These are phyloP conservation scores for Lasioglossum albipes DNA, from an alignment of 1,140 invertebrate species.

Conservation along the genomic window DNA sequence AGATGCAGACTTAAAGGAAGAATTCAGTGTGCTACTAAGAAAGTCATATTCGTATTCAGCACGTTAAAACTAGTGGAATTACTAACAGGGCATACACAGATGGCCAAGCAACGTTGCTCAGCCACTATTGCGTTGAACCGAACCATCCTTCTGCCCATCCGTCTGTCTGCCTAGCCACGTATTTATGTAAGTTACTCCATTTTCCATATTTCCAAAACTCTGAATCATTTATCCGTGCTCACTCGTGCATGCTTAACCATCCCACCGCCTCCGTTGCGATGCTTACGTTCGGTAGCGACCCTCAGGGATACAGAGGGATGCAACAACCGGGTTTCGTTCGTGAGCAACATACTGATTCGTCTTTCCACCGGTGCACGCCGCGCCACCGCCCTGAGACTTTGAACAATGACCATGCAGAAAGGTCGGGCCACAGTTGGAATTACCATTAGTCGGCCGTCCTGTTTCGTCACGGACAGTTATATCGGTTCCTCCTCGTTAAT, in stretches of 20 bases:
- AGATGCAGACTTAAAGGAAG: too few relatives aligned
- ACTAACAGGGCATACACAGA: too few relatives aligned
- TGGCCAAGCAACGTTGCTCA: too few relatives aligned
- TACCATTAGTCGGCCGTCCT: slow-evolving; percentile 54
- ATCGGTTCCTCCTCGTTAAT: slow-evolving; percentile 61
- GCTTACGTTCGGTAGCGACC: slow-evolving; percentile 35
- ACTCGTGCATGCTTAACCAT: slow-evolving; percentile 62
- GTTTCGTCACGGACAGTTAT: slow-evolving; percentile 59
- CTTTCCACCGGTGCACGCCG: slow-evolving; percentile 39
- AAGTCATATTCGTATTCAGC: too few relatives aligned
- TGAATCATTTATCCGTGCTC: slow-evolving; percentile 71
- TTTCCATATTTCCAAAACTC: slow-evolving; percentile 71
- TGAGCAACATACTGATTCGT: slow-evolving; percentile 58
- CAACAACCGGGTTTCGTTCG: slow-evolving; percentile 57
- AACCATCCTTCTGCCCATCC: neutral
- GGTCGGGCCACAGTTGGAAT: slow-evolving; percentile 55
- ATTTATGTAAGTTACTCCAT: slow-evolving; percentile 62
- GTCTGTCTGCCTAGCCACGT: slow-evolving; percentile 4
- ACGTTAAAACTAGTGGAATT: too few relatives aligned
- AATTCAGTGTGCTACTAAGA: too few relatives aligned
- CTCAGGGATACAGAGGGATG: slow-evolving; percentile 51
- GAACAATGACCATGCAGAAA: slow-evolving; percentile 56
- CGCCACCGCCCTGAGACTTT: slow-evolving; percentile 48
- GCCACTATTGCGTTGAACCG: neutral
- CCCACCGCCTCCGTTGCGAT: slow-evolving; percentile 5